Conservation (phyloP, 2,113 vertebrate genomes). For the Steatornis caripensis region DNA sequence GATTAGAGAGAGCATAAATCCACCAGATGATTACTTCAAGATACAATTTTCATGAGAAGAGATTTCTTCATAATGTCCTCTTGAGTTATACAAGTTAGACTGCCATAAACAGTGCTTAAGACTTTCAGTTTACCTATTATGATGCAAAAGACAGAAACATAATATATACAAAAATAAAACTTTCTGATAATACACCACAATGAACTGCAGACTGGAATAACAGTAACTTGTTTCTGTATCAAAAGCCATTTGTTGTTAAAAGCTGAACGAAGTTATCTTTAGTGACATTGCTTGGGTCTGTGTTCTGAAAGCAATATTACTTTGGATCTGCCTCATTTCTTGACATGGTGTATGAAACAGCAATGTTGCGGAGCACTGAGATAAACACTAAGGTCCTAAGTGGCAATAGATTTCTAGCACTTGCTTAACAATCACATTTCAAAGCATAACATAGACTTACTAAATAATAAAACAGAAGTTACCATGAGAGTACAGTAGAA, state of each 20-base stretch:
- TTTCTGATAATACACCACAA: background rate
- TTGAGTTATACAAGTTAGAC: background rate
- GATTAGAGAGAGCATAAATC: background rate
- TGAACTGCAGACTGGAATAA: background rate
- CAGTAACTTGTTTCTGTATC: background rate
- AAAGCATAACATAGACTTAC: background rate
- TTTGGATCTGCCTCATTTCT: background rate
- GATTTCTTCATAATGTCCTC: background rate
- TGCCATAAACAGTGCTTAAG: background rate
- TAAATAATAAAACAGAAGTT: background rate
- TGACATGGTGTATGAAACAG: background rate
- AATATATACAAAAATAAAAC: background rate
- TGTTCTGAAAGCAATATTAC: background rate
- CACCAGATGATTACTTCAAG: background rate
- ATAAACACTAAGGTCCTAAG: background rate
- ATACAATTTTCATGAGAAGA: background rate
- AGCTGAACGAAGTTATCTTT: background rate
- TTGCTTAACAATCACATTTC: background rate
- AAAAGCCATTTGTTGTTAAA: background rate
- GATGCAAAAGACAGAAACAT: background rate
- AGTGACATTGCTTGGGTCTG: background rate
- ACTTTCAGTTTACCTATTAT: background rate
- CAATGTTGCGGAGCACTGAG: background rate
- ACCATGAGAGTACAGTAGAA: background rate
- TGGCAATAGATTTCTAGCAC: background rate